Evolutionary conservation across 2,113 vertebrate species (phyloP).

Genomic region (Equus quagga): DNA sequence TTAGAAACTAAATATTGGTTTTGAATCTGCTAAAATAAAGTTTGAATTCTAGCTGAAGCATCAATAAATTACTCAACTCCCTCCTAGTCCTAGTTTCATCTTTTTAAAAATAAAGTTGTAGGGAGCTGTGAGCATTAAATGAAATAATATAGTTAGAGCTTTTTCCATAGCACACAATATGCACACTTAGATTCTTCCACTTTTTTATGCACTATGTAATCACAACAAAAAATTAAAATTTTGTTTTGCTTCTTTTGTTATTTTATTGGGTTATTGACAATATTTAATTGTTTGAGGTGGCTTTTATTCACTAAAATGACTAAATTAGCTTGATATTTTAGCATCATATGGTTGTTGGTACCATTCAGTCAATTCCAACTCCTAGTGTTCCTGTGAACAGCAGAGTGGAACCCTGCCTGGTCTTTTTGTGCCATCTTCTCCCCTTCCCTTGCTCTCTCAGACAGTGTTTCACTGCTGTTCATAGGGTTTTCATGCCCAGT

Average conservation of each 20-base stretch:
- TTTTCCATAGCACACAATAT: neutral
- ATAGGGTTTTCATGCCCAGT: too few relatives aligned
- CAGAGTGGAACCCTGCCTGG: too few relatives aligned
- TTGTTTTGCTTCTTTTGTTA: neutral
- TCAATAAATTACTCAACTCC: neutral
- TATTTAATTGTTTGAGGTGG: neutral
- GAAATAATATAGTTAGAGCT: neutral
- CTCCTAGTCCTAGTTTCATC: neutral
- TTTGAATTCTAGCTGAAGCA: neutral
- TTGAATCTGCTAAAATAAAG: neutral
- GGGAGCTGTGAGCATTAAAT: neutral
- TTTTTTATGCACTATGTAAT: neutral
- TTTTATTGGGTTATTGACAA: neutral
- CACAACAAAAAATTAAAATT: neutral
- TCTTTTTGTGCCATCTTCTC: too few relatives aligned
- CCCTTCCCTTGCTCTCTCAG: too few relatives aligned
- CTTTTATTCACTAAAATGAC: neutral
- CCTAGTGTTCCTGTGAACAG: too few relatives aligned
- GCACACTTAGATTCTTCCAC: neutral
- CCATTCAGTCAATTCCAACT: too few relatives aligned
- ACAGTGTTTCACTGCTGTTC: too few relatives aligned
- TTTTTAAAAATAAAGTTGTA: neutral
- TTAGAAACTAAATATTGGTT: neutral
- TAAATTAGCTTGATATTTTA: neutral
- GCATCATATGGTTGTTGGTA: neutral